phyloP scores from a whole-genome alignment of 2,113 vertebrate species.

The Genyomyrus donnyi region DNA sequence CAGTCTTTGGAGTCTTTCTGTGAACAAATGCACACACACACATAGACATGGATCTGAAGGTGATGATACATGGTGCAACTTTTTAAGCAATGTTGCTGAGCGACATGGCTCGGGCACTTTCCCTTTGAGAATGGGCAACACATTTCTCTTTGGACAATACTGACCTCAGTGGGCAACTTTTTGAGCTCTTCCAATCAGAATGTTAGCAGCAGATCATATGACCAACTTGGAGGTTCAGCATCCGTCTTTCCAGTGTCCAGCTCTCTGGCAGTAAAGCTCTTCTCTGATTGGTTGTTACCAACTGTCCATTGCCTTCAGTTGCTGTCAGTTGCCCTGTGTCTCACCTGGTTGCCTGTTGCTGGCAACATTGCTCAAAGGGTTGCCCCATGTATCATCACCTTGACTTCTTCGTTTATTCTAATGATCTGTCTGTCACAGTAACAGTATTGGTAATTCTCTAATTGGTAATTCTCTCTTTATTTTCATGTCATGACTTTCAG shows the following conservation, averaged over 20 bases:
- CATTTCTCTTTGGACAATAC: background rate
- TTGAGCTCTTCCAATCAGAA: background rate
- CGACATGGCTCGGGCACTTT: background rate
- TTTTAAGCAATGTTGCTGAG: background rate
- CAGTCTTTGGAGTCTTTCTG: background rate
- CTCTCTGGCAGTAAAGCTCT: background rate
- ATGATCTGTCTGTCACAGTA: background rate
- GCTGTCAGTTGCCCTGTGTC: background rate
- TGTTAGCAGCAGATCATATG: background rate
- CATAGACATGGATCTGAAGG: background rate
- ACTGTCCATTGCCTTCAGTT: background rate
- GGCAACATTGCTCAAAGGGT: background rate
- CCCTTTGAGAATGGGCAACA: background rate
- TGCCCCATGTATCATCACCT: background rate
- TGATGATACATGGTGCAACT: background rate
- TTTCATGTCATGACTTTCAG: conserved; percentile 43
- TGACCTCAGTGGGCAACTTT: background rate
- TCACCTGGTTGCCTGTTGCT: background rate
- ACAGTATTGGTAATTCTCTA: background rate
- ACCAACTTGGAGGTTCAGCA: background rate
- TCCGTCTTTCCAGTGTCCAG: background rate
- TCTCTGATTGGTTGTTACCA: background rate
- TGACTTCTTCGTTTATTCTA: background rate
- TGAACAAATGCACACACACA: background rate
- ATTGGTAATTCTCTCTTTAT: background rate